These are phyloP conservation scores for Uropsilus gracilis DNA, from an alignment of 2,113 vertebrate genomes.

Conservation along the genomic window DNA sequence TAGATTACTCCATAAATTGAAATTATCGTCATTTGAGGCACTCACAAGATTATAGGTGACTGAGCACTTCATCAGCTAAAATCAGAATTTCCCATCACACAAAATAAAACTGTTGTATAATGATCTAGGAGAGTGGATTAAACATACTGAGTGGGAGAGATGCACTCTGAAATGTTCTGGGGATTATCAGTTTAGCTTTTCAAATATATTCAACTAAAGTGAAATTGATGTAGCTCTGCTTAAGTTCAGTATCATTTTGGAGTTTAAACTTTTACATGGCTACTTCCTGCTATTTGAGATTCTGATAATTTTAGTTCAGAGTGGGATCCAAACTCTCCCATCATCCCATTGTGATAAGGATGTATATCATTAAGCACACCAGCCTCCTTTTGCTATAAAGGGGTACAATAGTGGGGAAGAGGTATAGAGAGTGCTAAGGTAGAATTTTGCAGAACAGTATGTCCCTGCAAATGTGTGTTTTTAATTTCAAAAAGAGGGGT, in stretches of 20 bases:
- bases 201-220: conserved; percentile 37
- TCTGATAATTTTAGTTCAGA: background rate
- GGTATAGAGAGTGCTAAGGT: background rate
- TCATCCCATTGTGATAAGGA: no score
- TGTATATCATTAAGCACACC: background rate
- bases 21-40: conserved; percentile 55
- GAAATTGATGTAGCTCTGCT: conserved; percentile 47
- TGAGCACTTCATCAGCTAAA: conserved; percentile 65
- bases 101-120: conserved; percentile 70
- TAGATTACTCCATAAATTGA: conserved; percentile 66
- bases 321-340: background rate
- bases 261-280: background rate
- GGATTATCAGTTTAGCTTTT: conserved; percentile 66
- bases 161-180: conserved; percentile 22
- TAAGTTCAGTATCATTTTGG: background rate
- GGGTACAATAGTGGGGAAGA: accelerated
- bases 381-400: background rate
- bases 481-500: background rate
- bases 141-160: conserved; percentile 28
- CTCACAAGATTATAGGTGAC: conserved; percentile 67
- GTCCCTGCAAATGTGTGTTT: background rate
- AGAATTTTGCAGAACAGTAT: background rate
- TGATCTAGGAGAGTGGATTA: conserved; percentile 68
- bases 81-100: conserved; percentile 68
- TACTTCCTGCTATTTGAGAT: background rate